Base-by-base conservation (phyloP, 1,140 invertebrate genomes). In the Lepidurus couesii region DNA sequence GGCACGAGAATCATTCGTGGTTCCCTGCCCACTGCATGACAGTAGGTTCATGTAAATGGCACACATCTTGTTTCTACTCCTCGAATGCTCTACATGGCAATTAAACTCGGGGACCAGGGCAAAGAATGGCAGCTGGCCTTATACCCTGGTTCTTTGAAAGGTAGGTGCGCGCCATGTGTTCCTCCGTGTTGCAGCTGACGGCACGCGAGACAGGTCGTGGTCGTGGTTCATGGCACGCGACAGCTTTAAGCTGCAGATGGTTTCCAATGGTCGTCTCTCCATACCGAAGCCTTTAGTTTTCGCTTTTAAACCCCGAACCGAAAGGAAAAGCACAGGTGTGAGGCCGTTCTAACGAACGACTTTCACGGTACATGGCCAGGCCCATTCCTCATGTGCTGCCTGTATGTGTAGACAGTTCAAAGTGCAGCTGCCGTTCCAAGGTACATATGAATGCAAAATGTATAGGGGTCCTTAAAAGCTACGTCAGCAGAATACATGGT, bases 141-240 rank as follows among this genome's bases (percentile, higher is more conserved):
- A 65, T 21, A 34, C 53, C 16, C 53, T 13, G 13, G 53, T 21
- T 65, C 21, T 13, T 21, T 65, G n/a, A 21, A 11, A 65, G 53
- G 53, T 65, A n/a, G 53, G 9, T 21, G 53, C 21, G 21, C 53
- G 53, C 53, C 53, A 65, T 65, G 53, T 65, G 53, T 16, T 65
- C 53, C 21, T 21, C 21, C 53, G 53, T n/a, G 53, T 65, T 65
- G 53, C 53, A 65, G 53, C 53, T 65, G 53, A 65, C 53, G 53
- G 53, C 53, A 65, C 53, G 53, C 53, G 53, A 65, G 53, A 65
- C 53, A 65, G 53, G 53, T 65, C 53, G 53, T 65, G 53, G 53
- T 65, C 53, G 53, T 21, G 53, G 53, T 65, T 65, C 53, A 65
- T 65, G 53, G 53, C 53, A 65, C 53, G 53, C 53, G 53, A 65